A percentile compares a stretch with the other conserved stretches of the same genome.
Evolutionary conservation across 2,888 invertebrate genomes (phyloP).

Genomic region (Escarpia spicata): DNA sequence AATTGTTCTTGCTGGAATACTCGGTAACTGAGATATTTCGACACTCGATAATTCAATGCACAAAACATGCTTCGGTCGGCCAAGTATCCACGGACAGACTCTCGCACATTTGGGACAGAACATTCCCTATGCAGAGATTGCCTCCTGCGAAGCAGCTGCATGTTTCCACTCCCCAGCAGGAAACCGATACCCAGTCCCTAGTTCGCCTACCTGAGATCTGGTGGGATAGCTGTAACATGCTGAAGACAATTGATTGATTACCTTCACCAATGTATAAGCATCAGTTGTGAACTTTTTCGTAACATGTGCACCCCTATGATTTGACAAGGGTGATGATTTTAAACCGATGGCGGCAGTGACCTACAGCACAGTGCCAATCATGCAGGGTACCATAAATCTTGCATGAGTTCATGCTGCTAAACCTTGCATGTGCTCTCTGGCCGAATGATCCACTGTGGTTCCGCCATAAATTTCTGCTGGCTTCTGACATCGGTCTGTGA

Average conservation of each 20-base stretch:
- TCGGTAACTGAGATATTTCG: background rate
- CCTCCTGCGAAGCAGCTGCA: background rate
- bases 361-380: background rate
- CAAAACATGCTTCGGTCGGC: background rate
- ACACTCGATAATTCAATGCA: background rate
- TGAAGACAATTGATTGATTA: background rate
- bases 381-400: background rate
- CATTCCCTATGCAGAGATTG: background rate
- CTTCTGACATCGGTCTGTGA: no score
- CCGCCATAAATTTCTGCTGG: no score
- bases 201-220: background rate
- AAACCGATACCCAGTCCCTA: background rate
- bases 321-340: constrained; percentile 8
- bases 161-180: background rate
- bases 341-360: background rate
- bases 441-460: no score
- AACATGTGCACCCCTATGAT: background rate
- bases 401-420: background rate
- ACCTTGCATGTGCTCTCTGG: no score
- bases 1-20: background rate
- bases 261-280: background rate
- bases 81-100: background rate
- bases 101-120: background rate
- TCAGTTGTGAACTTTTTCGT: background rate
- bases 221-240: background rate